These are phyloP conservation scores for zebrafish (Danio rerio) DNA, from an alignment of 2,113 vertebrate species.

Conservation along the genomic window GRCz12tu NC_133186.1:10131001-10131500, in stretches of 20 bases:
- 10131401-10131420: conserved; percentile 14
- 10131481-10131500: conserved; percentile 43
- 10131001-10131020: too few species aligned
- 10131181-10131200: background rate
- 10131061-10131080: too few species aligned
- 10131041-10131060: too few species aligned
- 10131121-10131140: background rate
- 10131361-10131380: conserved; percentile 33
- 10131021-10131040: too few species aligned
- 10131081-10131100: too few species aligned
- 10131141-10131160: background rate
- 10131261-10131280: conserved; percentile 17
- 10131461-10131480: conserved; percentile 45
- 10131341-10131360: conserved; percentile 30
- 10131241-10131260: conserved; percentile 37
- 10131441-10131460: conserved; percentile 19
- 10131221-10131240: background rate
- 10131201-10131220: background rate
- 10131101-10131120: too few species aligned
- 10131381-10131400: conserved; percentile 38
- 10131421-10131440: conserved; percentile 15
- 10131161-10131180: background rate
- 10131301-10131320: conserved; percentile 25
- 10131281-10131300: conserved; percentile 29
- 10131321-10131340: conserved; percentile 15